Conservation (phyloP, 2,797 vertebrate genomes). For the Malurus leucopterus region DNA sequence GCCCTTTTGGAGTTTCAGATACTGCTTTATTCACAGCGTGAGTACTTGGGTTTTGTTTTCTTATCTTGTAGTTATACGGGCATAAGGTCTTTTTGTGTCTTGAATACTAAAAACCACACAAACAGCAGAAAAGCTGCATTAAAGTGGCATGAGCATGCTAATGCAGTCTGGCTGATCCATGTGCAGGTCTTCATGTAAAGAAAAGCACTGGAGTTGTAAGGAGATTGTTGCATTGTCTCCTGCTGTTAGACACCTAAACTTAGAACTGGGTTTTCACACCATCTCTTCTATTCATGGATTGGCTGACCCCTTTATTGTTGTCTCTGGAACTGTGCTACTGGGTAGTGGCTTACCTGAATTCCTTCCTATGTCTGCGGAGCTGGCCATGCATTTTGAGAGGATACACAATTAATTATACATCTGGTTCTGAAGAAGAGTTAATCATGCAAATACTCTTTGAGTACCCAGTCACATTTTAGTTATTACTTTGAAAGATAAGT, state of each 20-base stretch:
- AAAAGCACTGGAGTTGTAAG: not conserved
- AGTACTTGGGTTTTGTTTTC: conserved; percentile 67
- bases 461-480: not conserved
- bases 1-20: conserved; percentile 97
- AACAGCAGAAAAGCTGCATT: not conserved
- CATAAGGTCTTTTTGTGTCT: not conserved
- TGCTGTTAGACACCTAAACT: not conserved
- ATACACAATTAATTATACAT: not conserved
- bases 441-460: not conserved
- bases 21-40: conserved; percentile 96
- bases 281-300: not conserved
- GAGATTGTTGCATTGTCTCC: not conserved
- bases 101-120: not conserved
- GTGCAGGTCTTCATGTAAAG: not conserved
- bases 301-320: not conserved
- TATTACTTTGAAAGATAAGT: not conserved
- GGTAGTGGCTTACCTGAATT: not conserved
- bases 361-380: not conserved
- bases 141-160: not conserved
- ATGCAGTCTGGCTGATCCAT: not conserved
- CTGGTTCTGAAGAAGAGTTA: not conserved
- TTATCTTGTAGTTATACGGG: not conserved
- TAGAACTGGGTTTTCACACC: not conserved
- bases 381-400: not conserved
- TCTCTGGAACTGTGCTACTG: not conserved